Conservation (phyloP, 2,888 invertebrate genomes). For the Cantharis nigra region DNA sequence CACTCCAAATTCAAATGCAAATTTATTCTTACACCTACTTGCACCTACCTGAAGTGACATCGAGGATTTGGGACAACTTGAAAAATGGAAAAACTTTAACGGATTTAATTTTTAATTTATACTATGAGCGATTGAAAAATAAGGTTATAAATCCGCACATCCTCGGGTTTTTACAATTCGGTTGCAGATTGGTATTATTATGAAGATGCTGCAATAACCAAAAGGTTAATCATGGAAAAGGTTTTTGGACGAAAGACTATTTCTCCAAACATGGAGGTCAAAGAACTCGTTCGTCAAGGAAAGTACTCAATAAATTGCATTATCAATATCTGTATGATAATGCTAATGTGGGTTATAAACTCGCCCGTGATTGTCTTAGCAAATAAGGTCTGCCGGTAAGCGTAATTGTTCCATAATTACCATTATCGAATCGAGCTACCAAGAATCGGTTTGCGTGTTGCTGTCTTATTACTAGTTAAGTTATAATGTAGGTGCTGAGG, state of each 20-base stretch:
- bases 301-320: not conserved
- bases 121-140: not conserved
- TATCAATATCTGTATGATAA: not conserved
- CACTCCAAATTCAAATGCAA: not conserved
- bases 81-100: not conserved
- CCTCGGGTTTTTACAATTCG: no score
- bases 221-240: no score
- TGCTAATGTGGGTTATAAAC: not conserved
- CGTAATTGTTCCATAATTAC: slow-evolving; percentile 16
- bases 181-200: no score
- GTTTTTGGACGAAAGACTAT: no score
- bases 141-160: no score
- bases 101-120: not conserved
- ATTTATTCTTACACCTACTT: not conserved
- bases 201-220: no score
- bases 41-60: not conserved
- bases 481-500: slow-evolving; percentile 16
- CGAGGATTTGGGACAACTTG: not conserved
- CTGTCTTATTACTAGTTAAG: slow-evolving; percentile 28
- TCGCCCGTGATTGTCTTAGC: not conserved
- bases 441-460: slow-evolving; percentile 36
- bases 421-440: slow-evolving; percentile 28
- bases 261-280: not conserved
- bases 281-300: not conserved
- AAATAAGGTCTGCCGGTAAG: not conserved